A percentile compares a stretch with the other conserved stretches of the same genome.
phyloP scores from a whole-genome alignment of 2,797 vertebrate species.

The Benthosema pterotum region DNA sequence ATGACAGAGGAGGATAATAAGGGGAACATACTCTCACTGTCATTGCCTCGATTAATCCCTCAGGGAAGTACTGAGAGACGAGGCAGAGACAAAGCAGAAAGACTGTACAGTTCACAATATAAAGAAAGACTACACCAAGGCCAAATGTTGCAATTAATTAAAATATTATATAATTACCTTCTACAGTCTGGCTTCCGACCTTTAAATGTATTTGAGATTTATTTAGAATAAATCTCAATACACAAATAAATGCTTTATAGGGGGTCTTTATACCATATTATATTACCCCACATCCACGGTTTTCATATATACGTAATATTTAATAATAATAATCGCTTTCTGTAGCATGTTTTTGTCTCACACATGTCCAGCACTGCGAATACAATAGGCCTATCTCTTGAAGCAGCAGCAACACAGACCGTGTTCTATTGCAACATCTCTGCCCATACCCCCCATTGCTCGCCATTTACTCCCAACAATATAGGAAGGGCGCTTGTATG shows the following conservation, averaged over 20 bases:
- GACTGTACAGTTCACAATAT: constrained; percentile 18
- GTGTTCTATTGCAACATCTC: constrained; percentile 31
- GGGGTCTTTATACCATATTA: background rate
- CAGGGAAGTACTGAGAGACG: constrained; percentile 7
- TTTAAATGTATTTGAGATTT: background rate
- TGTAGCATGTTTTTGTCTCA: background rate
- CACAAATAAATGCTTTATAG: background rate
- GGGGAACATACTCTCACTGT: constrained; percentile 55
- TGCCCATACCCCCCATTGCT: constrained; percentile 27
- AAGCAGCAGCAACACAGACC: constrained; percentile 18
- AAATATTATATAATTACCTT: background rate
- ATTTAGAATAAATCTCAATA: constrained; percentile 3
- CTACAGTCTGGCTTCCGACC: background rate
- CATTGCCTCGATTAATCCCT: constrained; percentile 45
- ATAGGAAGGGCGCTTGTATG: constrained; percentile 45
- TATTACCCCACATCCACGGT: too few species aligned
- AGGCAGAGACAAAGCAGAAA: constrained; percentile 12
- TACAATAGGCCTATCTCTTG: constrained; percentile 4
- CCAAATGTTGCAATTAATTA: background rate
- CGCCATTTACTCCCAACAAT: constrained; percentile 52
- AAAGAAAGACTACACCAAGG: constrained; percentile 5
- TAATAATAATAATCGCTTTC: background rate
- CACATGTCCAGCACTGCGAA: background rate
- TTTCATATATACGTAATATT: too few species aligned
- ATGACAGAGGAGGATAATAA: constrained; percentile 75